Percentiles rank a stretch among this genome's conserved stretches.
These are phyloP conservation scores for Drosophila simulans DNA, from an alignment of 1,140 invertebrate species.

Conservation along the genomic window DNA sequence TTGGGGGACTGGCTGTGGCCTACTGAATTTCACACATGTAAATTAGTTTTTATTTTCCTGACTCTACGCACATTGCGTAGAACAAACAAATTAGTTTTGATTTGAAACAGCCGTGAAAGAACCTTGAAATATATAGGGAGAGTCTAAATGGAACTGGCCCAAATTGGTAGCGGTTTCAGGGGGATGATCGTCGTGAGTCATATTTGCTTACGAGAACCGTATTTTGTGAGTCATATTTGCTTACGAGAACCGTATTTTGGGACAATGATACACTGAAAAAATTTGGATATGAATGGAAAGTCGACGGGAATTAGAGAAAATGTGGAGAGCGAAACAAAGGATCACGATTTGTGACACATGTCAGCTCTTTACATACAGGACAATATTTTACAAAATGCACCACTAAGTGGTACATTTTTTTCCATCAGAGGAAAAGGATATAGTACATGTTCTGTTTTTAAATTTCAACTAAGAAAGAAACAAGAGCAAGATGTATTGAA, in stretches of 20 bases:
- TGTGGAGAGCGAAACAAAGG: too few species aligned
- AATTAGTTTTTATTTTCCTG: constrained; percentile 56
- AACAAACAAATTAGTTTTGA: constrained; percentile 53
- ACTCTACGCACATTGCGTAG: not conserved
- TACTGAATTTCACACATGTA: constrained; percentile 59
- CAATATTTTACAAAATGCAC: too few species aligned
- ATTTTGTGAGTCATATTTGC: too few species aligned
- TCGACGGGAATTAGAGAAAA: too few species aligned
- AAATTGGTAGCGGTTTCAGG: not conserved
- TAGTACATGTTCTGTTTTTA: too few species aligned
- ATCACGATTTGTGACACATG: constrained; percentile 20
- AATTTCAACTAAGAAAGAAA: too few species aligned
- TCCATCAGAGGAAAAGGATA: too few species aligned
- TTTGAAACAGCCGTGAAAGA: constrained; percentile 38
- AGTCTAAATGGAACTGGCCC: not conserved
- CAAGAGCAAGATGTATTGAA: too few species aligned
- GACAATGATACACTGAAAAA: constrained; percentile 56
- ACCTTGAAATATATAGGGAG: not conserved
- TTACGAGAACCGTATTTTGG: constrained; percentile 43
- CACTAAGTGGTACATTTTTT: too few species aligned
- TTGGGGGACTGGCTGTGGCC: constrained; percentile 2
- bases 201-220: constrained; percentile 33
- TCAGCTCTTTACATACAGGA: constrained; percentile 1
- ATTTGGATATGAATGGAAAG: constrained; percentile 1
- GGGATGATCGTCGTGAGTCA: constrained; percentile 7